phyloP scores from a whole-genome alignment of 2,888 invertebrate species.

The Ellobium chinense region DNA sequence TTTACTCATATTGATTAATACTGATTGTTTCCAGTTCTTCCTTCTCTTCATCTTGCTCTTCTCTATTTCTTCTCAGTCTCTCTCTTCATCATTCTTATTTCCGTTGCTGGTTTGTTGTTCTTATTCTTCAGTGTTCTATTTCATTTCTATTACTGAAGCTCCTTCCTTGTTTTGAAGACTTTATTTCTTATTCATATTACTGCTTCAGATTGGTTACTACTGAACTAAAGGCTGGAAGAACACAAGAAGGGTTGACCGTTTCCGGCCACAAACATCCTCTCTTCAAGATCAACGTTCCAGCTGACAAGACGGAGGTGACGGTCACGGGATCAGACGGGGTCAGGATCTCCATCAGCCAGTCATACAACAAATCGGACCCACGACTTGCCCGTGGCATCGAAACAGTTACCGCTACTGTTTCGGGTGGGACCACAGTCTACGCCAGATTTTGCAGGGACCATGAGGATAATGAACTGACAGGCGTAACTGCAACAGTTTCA shows the following conservation, averaged over 20 bases:
- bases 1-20: too few species aligned
- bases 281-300: background rate
- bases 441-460: background rate
- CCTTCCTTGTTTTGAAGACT: too few species aligned
- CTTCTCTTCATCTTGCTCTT: too few species aligned
- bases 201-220: background rate
- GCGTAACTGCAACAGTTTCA: background rate
- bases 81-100: too few species aligned
- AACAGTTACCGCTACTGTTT: background rate
- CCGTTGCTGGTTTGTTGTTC: too few species aligned
- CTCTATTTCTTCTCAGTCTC: too few species aligned
- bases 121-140: too few species aligned
- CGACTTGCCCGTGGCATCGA: background rate
- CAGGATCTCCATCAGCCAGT: background rate
- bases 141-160: too few species aligned
- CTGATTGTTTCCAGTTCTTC: too few species aligned
- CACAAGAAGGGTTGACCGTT: background rate
- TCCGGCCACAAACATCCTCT: conserved; percentile 19
- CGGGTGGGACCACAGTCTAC: background rate
- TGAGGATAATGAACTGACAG: background rate
- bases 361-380: background rate
- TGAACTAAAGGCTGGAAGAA: background rate
- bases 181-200: too few species aligned
- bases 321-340: background rate
- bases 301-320: background rate